phyloP scores from a whole-genome alignment of 1,140 invertebrate species.

The Acromyrmex heyeri region DNA sequence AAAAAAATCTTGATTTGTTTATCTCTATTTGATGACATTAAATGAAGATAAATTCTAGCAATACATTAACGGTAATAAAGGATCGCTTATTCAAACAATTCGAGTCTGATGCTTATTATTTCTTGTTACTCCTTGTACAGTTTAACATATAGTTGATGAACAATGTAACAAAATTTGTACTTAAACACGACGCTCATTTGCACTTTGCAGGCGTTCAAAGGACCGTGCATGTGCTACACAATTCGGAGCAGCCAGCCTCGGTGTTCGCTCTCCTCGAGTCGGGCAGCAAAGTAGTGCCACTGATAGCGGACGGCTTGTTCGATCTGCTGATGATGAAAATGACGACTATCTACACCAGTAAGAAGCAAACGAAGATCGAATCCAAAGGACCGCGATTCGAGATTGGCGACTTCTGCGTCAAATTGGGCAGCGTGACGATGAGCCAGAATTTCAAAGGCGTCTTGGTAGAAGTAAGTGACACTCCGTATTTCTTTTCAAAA shows the following conservation, averaged over 20 bases:
- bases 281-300: slow-evolving; percentile 93
- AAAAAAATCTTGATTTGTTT: no score
- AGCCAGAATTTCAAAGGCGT: slow-evolving; percentile 98
- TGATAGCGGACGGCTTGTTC: slow-evolving; percentile 96
- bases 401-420: slow-evolving; percentile 97
- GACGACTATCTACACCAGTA: slow-evolving; percentile 94
- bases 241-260: slow-evolving; percentile 97
- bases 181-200: background rate
- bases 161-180: slow-evolving; percentile 58
- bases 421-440: slow-evolving; percentile 97
- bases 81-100: background rate
- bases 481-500: background rate
- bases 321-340: slow-evolving; percentile 97
- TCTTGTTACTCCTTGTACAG: background rate
- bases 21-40: no score
- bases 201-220: slow-evolving; percentile 88
- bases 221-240: slow-evolving; percentile 96
- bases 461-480: slow-evolving; percentile 92
- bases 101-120: background rate
- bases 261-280: slow-evolving; percentile 97
- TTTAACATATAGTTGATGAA: slow-evolving; percentile 78
- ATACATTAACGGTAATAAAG: background rate
- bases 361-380: slow-evolving; percentile 95
- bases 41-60: no score
- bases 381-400: slow-evolving; percentile 97